Evolutionary conservation across 2,797 vertebrate species (phyloP).

Genomic region (Dallia pectoralis): DNA sequence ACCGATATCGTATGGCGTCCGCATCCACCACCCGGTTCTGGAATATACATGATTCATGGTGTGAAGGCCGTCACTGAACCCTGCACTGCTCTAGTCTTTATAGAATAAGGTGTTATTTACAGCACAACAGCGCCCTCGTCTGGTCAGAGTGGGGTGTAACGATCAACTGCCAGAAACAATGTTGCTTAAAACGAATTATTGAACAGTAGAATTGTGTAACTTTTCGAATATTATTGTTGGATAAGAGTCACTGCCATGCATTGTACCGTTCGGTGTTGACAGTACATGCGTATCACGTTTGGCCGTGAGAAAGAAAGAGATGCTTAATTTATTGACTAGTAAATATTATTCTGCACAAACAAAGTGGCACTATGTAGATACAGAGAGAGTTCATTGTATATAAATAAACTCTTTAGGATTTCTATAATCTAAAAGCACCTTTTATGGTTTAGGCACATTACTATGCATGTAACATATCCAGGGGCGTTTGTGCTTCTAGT

Average conservation of each 20-base stretch:
- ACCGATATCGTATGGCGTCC: conserved; percentile 21
- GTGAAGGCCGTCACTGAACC: conserved; percentile 14
- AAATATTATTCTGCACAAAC: conserved; percentile 62
- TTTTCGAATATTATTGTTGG: conserved; percentile 42
- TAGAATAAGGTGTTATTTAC: conserved; percentile 25
- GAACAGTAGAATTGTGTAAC: conserved; percentile 40
- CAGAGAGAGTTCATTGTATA: conserved; percentile 53
- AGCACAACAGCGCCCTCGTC: conserved; percentile 49
- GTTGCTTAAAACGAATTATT: conserved; percentile 25
- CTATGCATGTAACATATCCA: conserved; percentile 81
- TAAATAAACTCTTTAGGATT: conserved; percentile 52
- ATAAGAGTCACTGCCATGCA: conserved; percentile 56
- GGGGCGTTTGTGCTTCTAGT: conserved; percentile 74
- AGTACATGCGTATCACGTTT: conserved; percentile 51
- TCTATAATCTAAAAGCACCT: conserved; percentile 67
- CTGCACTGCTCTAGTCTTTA: conserved; percentile 36
- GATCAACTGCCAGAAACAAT: conserved; percentile 43
- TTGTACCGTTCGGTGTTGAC: conserved; percentile 56
- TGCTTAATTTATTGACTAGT: conserved; percentile 57
- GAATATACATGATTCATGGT: background rate
- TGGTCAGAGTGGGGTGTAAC: conserved; percentile 33
- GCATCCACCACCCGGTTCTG: background rate
- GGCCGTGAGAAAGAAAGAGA: conserved; percentile 61
- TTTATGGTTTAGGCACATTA: conserved; percentile 73
- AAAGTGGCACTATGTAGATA: conserved; percentile 51